Conservation (phyloP, 2,113 vertebrate genomes). For the Tympanuchus pallidicinctus region DNA sequence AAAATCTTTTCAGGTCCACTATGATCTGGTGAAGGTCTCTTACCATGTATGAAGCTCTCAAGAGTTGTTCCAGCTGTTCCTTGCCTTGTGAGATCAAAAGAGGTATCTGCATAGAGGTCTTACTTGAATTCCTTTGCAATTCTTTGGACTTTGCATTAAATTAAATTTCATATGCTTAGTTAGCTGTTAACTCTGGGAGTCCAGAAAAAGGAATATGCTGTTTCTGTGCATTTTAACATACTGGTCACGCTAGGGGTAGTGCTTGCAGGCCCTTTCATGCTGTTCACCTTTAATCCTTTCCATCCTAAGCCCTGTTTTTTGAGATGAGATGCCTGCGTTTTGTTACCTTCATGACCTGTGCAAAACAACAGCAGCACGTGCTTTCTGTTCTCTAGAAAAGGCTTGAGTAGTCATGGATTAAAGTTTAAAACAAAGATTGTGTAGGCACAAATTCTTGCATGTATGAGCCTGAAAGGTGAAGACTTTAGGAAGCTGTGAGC, state of each 20-base stretch:
- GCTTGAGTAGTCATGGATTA: slow-evolving; percentile 6
- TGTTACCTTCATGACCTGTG: neutral
- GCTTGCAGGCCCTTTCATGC: neutral
- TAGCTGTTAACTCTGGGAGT: slow-evolving; percentile 28
- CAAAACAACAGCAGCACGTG: slow-evolving; percentile 34
- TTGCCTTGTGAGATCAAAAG: slow-evolving; percentile 27
- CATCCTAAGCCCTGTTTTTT: neutral
- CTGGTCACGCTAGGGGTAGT: neutral
- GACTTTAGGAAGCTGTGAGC: slow-evolving; percentile 28
- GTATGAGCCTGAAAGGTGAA: slow-evolving; percentile 54
- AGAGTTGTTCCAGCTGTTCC: neutral
- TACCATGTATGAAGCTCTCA: neutral
- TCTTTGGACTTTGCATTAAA: slow-evolving; percentile 51
- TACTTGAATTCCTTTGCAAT: slow-evolving; percentile 46
- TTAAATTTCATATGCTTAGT: slow-evolving; percentile 44
- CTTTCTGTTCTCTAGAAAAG: slow-evolving; percentile 14
- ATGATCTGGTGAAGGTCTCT: neutral
- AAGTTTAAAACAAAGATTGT: slow-evolving; percentile 60
- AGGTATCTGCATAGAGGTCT: neutral
- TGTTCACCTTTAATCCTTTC: slow-evolving; percentile 15
- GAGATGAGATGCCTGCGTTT: neutral
- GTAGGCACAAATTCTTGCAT: slow-evolving; percentile 4
- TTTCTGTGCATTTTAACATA: neutral
- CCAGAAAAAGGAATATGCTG: slow-evolving; percentile 1
- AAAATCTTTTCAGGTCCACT: neutral